These are phyloP conservation scores for Salvelinus sp. DNA, from an alignment of 2,113 vertebrate genomes.

Conservation along the genomic window DNA sequence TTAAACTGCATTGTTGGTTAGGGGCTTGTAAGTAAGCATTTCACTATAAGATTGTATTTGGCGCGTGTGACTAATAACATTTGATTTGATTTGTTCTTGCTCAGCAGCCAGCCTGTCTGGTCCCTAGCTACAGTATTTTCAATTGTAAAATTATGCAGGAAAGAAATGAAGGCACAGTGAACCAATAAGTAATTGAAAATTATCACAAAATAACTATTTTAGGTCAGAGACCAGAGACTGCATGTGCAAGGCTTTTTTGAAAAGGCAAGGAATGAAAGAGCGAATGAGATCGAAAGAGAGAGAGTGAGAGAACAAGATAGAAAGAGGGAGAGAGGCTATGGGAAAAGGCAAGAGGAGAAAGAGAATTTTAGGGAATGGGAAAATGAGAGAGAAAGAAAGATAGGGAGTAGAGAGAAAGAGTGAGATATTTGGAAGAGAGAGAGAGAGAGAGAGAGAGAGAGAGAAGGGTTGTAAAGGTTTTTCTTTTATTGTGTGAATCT, in stretches of 20 bases:
- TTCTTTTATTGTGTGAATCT: constrained; percentile 67
- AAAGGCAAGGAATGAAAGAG: neutral
- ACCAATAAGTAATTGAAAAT: too few relatives aligned
- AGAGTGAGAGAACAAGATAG: neutral
- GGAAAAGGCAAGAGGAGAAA: too few relatives aligned
- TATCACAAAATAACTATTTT: constrained; percentile 40
- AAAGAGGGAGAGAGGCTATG: too few relatives aligned
- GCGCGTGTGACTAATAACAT: too few relatives aligned
- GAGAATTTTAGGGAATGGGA: too few relatives aligned
- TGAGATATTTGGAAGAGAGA: too few relatives aligned
- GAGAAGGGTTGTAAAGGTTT: constrained; percentile 4
- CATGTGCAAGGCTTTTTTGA: too few relatives aligned
- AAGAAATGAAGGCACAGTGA: constrained; percentile 23
- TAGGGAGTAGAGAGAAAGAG: too few relatives aligned
- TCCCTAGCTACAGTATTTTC: neutral
- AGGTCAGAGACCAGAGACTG: constrained; percentile 23
- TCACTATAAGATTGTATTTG: too few relatives aligned
- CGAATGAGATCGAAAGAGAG: neutral
- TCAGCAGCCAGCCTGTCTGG: constrained; percentile 30
- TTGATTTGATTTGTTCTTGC: neutral
- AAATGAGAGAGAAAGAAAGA: too few relatives aligned
- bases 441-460: neutral
- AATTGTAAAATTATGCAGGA: constrained; percentile 50
- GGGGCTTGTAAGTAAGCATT: too few relatives aligned
- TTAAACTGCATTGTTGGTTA: too few relatives aligned